Evolutionary conservation across 2,888 invertebrate genomes (phyloP).

Genomic region (Steromphala cineraria): DNA sequence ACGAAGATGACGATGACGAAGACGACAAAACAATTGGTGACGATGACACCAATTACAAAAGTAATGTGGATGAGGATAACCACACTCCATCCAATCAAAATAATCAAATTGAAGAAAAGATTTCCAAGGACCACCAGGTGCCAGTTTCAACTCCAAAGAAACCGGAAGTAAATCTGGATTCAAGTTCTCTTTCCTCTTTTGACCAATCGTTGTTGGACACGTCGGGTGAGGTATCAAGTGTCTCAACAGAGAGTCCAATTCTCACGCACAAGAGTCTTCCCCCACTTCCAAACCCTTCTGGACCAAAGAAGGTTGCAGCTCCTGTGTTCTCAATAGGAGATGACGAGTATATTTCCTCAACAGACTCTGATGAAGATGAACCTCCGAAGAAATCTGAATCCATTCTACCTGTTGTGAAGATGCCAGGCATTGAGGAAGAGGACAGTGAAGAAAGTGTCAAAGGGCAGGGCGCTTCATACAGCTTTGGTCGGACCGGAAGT

Average conservation of each 20-base stretch:
- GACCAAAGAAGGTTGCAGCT: background rate
- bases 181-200: background rate
- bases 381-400: background rate
- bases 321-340: conserved; percentile 1
- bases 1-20: background rate
- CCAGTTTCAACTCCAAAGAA: background rate
- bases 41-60: background rate
- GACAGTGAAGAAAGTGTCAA: background rate
- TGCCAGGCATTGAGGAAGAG: conserved; percentile 1
- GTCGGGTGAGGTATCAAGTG: background rate
- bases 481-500: background rate
- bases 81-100: too few relatives aligned
- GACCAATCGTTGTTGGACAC: background rate
- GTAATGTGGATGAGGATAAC: too few relatives aligned
- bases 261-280: background rate
- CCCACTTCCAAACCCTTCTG: background rate
- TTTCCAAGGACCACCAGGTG: background rate
- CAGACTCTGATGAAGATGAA: background rate
- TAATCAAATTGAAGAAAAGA: too few relatives aligned
- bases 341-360: background rate
- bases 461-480: background rate
- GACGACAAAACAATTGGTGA: background rate
- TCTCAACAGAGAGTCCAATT: conserved; percentile 4
- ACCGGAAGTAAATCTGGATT: background rate
- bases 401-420: background rate